Percentiles rank a stretch among this genome's conserved stretches.
Evolutionary conservation across 2,113 vertebrate species (phyloP).

Genomic region (Mystacornis crossleyi): DNA sequence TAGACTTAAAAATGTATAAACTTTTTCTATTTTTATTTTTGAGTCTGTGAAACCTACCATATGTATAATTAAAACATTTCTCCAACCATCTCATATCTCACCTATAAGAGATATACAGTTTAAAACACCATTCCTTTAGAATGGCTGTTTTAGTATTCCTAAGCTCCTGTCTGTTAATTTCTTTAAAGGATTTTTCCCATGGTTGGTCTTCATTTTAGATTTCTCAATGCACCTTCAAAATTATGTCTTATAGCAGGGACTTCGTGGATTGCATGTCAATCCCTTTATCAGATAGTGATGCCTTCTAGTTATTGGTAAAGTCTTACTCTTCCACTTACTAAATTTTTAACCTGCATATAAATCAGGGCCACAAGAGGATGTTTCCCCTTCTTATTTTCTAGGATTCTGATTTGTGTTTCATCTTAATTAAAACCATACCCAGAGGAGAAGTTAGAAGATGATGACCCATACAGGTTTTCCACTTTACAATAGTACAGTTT

Average conservation of each 20-base stretch:
- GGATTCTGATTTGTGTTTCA: not conserved
- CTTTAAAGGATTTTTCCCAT: not conserved
- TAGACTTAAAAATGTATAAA: not conserved
- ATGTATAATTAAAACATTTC: not conserved
- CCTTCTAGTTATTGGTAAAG: not conserved
- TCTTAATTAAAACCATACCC: not conserved
- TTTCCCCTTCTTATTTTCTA: not conserved
- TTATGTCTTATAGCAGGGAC: not conserved
- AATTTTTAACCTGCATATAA: not conserved
- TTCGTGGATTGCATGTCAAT: not conserved
- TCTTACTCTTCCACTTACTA: not conserved
- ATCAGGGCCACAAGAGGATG: not conserved
- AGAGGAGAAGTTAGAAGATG: not conserved
- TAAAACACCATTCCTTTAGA: not conserved
- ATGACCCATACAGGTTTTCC: not conserved
- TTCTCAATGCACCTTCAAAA: not conserved
- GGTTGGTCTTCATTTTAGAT: not conserved
- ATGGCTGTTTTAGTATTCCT: not conserved
- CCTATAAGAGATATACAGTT: not conserved
- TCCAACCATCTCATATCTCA: not conserved
- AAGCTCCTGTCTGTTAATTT: not conserved
- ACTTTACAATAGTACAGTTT: not conserved
- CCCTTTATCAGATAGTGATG: not conserved
- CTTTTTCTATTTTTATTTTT: not conserved
- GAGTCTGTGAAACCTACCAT: accelerated